Evolutionary conservation across 2,113 vertebrate species (phyloP), one percentile per base, ranked within the genome.

Genomic region (Sylvia atricapilla): DNA sequence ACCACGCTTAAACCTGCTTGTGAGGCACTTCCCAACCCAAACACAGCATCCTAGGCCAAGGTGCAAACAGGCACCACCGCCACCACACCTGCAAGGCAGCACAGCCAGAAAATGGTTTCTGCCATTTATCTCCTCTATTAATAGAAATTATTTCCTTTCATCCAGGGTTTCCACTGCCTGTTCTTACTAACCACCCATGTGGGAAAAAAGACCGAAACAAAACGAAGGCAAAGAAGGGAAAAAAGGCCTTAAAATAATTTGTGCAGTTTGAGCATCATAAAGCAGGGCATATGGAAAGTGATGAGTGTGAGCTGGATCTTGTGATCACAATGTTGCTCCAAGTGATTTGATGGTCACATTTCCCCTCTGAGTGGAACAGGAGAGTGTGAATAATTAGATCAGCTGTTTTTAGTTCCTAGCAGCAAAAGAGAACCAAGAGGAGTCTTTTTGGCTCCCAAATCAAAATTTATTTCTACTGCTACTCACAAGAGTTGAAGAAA

Each of bases 1-100:
- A 62, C 28, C 1, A 1, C 0, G 0, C 33, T 49, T 75, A 56
- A 69, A 80, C 20, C 19, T 4, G 4, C 25, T 11, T 19, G 13
- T 15, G 33, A 49, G 43, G 21, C 0, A 0, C 2, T 3, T 4
- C 52, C 63, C 73, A 73, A 25, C 33, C 67, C 19, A 11, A 78
- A 44, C 2, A 4, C 2, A 0, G 56, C 58, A 30, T 68, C 39
- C 58, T 27, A 18, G 23, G 44, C 52, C 55, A 75, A 70, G 52
- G 19, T 46, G 63, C 44, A 60, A 25, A 11, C 63, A 77, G 23
- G 4, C 17, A 25, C 17, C 63, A 37, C 8, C 0, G 0, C 15
- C 25, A 25, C 6, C 33, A 74, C 59, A 63, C 18, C 33, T 5
- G 4, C 19, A 55, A 59, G 44, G 43, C n/a, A 50, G 41, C 0